Percentiles rank a stretch among this genome's conserved stretches.
Conservation (phyloP, 2,113 vertebrate species). For the Xenopus borealis region DNA sequence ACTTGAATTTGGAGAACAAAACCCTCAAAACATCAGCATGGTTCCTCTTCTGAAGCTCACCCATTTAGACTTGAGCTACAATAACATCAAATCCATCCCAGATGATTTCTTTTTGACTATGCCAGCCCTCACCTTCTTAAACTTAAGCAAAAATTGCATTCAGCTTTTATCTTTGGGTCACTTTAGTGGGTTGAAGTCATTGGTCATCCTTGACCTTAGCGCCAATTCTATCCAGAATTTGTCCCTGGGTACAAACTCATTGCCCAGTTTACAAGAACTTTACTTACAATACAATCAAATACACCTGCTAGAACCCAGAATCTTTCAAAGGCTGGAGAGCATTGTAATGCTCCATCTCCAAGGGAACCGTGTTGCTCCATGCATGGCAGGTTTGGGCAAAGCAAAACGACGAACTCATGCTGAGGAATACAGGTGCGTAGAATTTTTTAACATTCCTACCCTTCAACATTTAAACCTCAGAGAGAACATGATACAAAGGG, state of each 20-base stretch:
- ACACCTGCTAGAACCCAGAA: conserved; percentile 57
- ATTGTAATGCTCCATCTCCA: conserved; percentile 75
- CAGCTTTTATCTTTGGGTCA: conserved; percentile 58
- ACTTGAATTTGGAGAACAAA: conserved; percentile 39
- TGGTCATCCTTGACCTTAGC: conserved; percentile 77
- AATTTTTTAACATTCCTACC: conserved; percentile 62
- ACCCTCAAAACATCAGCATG: conserved; percentile 48
- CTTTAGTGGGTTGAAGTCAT: conserved; percentile 53
- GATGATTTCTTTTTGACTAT: conserved; percentile 71
- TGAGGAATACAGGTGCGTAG: conserved; percentile 63
- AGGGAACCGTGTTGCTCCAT: conserved; percentile 74
- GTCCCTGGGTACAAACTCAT: conserved; percentile 50
- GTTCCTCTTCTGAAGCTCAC: conserved; percentile 60
- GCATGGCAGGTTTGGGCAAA: conserved; percentile 52
- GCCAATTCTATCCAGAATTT: conserved; percentile 75
- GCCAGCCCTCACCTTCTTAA: conserved; percentile 74
- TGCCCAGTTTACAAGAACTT: conserved; percentile 68
- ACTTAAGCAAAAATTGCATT: conserved; percentile 89
- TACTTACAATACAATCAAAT: conserved; percentile 76
- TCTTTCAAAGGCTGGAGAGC: conserved; percentile 70
- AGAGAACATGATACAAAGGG: conserved; percentile 65
- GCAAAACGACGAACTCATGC: conserved; percentile 43
- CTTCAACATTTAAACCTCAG: conserved; percentile 75
- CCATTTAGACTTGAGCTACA: conserved; percentile 88
- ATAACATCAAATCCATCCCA: conserved; percentile 77